A percentile compares a stretch with the other conserved stretches of the same genome.
phyloP scores from a whole-genome alignment of 2,888 invertebrate species.

The Caenorhabditis panamensis region DNA sequence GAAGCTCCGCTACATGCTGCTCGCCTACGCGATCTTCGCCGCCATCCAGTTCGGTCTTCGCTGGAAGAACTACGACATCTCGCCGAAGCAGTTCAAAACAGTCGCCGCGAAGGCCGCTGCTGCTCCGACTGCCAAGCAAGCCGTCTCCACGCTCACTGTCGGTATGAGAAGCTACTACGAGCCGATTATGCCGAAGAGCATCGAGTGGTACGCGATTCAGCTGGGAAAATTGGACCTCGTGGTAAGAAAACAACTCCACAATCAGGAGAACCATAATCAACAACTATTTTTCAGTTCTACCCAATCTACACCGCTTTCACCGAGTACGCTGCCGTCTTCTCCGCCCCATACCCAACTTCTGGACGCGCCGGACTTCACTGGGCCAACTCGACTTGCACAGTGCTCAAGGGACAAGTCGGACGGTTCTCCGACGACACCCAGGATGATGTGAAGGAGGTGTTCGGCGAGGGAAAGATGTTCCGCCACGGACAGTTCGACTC shows the following conservation, averaged over 20 bases:
- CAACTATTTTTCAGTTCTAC: slow-evolving; percentile 41
- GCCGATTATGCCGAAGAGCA: slow-evolving; percentile 17
- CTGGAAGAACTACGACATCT: slow-evolving; percentile 74
- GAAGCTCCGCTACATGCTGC: slow-evolving; percentile 67
- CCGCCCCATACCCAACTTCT: slow-evolving; percentile 70
- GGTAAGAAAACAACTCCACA: slow-evolving; percentile 10
- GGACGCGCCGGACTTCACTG: slow-evolving; percentile 80
- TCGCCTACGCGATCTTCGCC: slow-evolving; percentile 63
- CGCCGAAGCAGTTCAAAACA: slow-evolving; percentile 77
- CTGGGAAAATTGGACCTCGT: slow-evolving; percentile 53
- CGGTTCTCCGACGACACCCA: slow-evolving; percentile 65
- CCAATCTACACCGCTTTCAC: slow-evolving; percentile 73
- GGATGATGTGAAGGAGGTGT: slow-evolving; percentile 59
- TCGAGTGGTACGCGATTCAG: slow-evolving; percentile 60
- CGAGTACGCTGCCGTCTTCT: slow-evolving; percentile 76
- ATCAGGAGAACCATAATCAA: neutral
- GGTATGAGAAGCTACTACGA: slow-evolving; percentile 41
- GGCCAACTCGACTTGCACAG: slow-evolving; percentile 80
- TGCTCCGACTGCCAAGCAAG: slow-evolving; percentile 43
- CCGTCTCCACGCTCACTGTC: slow-evolving; percentile 24
- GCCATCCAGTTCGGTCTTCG: slow-evolving; percentile 67
- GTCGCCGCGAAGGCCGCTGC: slow-evolving; percentile 68
- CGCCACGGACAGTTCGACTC: slow-evolving; percentile 80
- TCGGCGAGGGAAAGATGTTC: slow-evolving; percentile 74
- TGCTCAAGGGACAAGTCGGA: slow-evolving; percentile 76